These are phyloP conservation scores for Ciconia nigra DNA, from an alignment of 2,797 vertebrate species.

Conservation along the genomic window DNA sequence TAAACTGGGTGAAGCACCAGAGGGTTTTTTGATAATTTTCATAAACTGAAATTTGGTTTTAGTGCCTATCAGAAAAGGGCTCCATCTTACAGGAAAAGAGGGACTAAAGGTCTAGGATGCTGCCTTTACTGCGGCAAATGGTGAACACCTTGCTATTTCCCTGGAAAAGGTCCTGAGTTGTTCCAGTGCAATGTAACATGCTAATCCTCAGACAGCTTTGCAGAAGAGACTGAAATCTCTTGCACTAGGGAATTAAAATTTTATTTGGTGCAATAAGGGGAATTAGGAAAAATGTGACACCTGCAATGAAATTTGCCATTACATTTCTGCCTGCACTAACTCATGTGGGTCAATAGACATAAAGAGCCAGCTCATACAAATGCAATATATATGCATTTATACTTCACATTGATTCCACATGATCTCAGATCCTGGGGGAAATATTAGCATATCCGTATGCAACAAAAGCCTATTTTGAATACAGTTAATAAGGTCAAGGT, in stretches of 20 bases:
- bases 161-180: neutral
- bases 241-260: neutral
- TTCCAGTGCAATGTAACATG: neutral
- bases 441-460: neutral
- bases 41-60: neutral
- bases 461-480: neutral
- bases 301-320: neutral
- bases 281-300: neutral
- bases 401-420: neutral
- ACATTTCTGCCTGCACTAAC: neutral
- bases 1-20: neutral
- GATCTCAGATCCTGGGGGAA: neutral
- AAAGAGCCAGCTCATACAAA: neutral
- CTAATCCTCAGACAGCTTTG: neutral
- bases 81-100: neutral
- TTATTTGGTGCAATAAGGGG: neutral
- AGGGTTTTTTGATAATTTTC: neutral
- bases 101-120: neutral
- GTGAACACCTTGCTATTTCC: neutral
- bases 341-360: neutral
- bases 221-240: neutral
- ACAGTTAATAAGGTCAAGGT: slow-evolving; percentile 9
- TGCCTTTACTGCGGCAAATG: neutral
- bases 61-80: neutral
- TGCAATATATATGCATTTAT: neutral